phyloP scores from a whole-genome alignment of 1,140 invertebrate genomes.

The Drosophila azteca region DNA sequence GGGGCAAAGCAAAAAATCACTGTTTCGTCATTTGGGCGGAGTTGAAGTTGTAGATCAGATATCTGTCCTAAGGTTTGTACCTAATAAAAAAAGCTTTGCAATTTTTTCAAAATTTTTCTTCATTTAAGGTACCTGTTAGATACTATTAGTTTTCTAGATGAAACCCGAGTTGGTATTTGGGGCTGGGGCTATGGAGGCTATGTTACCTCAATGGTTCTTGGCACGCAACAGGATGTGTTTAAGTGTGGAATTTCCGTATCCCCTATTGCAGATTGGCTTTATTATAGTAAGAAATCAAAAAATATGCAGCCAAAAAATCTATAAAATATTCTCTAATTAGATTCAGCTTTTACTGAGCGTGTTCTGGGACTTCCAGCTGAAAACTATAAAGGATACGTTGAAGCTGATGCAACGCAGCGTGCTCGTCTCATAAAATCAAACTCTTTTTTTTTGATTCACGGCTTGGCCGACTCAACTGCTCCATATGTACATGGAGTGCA shows the following conservation, averaged over 20 bases:
- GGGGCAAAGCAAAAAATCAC: constrained; percentile 90
- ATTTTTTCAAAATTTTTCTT: constrained; percentile 21
- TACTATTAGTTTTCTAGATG: constrained; percentile 93
- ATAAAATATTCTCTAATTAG: constrained; percentile 84
- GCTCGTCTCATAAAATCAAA: constrained; percentile 93
- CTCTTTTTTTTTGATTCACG: constrained; percentile 95
- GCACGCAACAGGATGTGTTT: constrained; percentile 92
- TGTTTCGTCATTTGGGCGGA: constrained; percentile 92
- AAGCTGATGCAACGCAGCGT: constrained; percentile 93
- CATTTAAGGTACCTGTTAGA: constrained; percentile 90
- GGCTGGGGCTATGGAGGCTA: constrained; percentile 99
- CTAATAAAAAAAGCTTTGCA: neutral
- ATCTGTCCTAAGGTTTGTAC: constrained; percentile 89
- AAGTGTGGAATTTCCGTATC: constrained; percentile 96
- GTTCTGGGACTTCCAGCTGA: constrained; percentile 94
- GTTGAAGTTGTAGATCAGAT: constrained; percentile 95
- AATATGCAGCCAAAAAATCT: neutral
- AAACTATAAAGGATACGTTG: constrained; percentile 96
- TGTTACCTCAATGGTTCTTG: constrained; percentile 94
- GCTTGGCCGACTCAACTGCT: constrained; percentile 93
- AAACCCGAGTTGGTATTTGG: constrained; percentile 94
- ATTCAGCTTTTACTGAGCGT: constrained; percentile 97
- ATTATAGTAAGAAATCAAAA: constrained; percentile 91
- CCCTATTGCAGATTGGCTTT: constrained; percentile 97
- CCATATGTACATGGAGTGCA: constrained; percentile 96